phyloP scores from a whole-genome alignment of 2,113 vertebrate genomes.

The Dryoscopus gambensis region DNA sequence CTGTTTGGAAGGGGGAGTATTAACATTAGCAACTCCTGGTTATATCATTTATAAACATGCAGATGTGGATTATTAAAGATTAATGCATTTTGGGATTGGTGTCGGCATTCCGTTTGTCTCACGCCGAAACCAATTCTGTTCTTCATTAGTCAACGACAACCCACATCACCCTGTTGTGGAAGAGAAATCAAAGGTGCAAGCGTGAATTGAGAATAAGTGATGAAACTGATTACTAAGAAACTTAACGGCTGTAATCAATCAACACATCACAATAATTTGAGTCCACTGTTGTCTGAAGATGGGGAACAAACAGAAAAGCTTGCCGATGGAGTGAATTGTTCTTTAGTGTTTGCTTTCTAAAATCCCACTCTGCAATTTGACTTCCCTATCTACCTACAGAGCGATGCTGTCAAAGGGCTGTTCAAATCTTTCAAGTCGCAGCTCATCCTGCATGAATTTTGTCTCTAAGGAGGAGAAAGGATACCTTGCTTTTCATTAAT shows the following conservation, averaged over 20 bases:
- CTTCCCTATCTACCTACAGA: not conserved
- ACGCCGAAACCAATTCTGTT: conserved; percentile 77
- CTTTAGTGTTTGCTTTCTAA: conserved; percentile 17
- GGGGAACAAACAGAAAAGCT: conserved; percentile 17
- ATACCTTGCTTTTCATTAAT: not conserved
- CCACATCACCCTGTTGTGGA: conserved; percentile 70
- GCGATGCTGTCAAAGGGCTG: not conserved
- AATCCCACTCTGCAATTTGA: not conserved
- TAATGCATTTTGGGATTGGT: conserved; percentile 79
- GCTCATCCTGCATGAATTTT: not conserved
- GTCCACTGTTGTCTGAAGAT: conserved; percentile 23
- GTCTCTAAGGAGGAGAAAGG: not conserved
- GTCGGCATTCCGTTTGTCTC: conserved; percentile 80
- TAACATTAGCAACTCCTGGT: conserved; percentile 65
- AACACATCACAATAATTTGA: conserved; percentile 70
- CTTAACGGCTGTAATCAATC: conserved; percentile 76
- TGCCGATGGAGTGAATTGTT: not conserved
- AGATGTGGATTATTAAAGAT: conserved; percentile 83
- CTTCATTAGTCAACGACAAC: conserved; percentile 82
- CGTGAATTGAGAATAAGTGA: conserved; percentile 68
- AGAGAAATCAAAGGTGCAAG: conserved; percentile 76
- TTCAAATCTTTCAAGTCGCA: not conserved
- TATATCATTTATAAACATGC: conserved; percentile 79
- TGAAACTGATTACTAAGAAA: conserved; percentile 74
- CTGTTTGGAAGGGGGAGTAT: conserved; percentile 74